Evolutionary conservation across 2,113 vertebrate species (phyloP), one percentile per base, ranked within the genome.

Genomic region (Hipposideros armiger): DNA sequence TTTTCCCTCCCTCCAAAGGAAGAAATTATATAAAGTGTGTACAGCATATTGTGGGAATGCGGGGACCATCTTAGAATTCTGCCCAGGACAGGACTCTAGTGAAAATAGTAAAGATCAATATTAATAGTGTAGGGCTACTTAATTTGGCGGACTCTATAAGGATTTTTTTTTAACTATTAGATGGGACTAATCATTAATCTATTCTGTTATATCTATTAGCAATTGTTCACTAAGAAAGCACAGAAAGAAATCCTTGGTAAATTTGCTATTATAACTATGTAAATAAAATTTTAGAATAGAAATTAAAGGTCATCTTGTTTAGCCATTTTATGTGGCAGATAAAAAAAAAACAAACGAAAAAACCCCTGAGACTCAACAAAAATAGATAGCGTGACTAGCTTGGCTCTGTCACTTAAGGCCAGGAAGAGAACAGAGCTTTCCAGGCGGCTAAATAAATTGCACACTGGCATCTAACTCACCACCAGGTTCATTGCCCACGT

Each of bases 131-230:
- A 89, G 10, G 42, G 30, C 11, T 83, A 92, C 76, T 81, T 83
- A 84, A 84, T 97, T 91, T 97, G 67, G 42, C 20, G 82, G 83
- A 73, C 30, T 42, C 14, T 52, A n/a, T 32, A 76, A 94, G 47
- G 22, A 94, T 80, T 88, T 87, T 81, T 70, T 95, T 62, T 8
- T 52, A 83, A 50, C n/a, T 77, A 76, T 93, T 82, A 66, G 7
- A 9, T 78, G 22, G 52, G 20, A 47, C n/a, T 66, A n/a, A 3
- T 69, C 52, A 94, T 81, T 95, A 94, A 91, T 88, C 45, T 82
- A 82, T 88, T 81, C 17, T 64, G 17, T 58, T 92, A n/a, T 16
- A 56, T 77, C 72, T 92, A 30, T 91, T 92, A 77, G 4, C 7
- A 88, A 11, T 87, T 70, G 6, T 91, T 19, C 47, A 82, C 32